phyloP scores from a whole-genome alignment of 1,140 invertebrate species.

The Drosophila bifasciata region DNA sequence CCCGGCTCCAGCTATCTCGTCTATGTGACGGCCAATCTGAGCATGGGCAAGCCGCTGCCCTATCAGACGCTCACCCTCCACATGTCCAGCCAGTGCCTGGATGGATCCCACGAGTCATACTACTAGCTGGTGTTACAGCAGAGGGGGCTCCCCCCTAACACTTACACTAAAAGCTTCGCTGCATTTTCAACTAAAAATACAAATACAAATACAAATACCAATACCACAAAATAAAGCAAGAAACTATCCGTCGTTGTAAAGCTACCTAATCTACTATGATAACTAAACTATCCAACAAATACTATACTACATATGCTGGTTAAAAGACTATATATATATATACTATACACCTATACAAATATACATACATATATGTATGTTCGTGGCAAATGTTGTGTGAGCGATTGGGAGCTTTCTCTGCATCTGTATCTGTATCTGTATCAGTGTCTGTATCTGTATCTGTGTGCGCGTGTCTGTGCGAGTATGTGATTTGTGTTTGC shows the following conservation, averaged over 20 bases:
- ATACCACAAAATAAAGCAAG: conserved; percentile 23
- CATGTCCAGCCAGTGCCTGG: conserved; percentile 68
- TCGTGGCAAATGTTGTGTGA: conserved; percentile 45
- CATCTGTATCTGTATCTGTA: conserved; percentile 24
- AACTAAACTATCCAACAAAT: conserved; percentile 44
- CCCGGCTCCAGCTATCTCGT: conserved; percentile 77
- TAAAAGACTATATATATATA: conserved; percentile 62
- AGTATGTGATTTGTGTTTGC: conserved; percentile 34
- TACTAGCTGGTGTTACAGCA: conserved; percentile 46
- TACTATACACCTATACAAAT: conserved; percentile 35
- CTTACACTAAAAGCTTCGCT: conserved; percentile 25
- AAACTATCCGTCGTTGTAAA: conserved; percentile 81
- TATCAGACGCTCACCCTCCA: conserved; percentile 75
- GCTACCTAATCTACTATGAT: conserved; percentile 71
- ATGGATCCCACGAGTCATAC: conserved; percentile 72
- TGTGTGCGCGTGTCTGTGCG: conserved; percentile 13
- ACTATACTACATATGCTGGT: conserved; percentile 34
- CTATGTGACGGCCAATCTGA: conserved; percentile 79
- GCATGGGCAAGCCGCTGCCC: conserved; percentile 72
- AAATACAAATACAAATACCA: not conserved
- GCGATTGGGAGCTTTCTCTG: conserved; percentile 27
- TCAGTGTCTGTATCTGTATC: conserved; percentile 17
- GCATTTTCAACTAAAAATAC: conserved; percentile 46
- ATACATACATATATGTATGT: conserved; percentile 39
- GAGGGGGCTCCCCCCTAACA: not conserved